phyloP scores from a whole-genome alignment of 2,888 invertebrate genomes.

The Trachelus iudaicus region DNA sequence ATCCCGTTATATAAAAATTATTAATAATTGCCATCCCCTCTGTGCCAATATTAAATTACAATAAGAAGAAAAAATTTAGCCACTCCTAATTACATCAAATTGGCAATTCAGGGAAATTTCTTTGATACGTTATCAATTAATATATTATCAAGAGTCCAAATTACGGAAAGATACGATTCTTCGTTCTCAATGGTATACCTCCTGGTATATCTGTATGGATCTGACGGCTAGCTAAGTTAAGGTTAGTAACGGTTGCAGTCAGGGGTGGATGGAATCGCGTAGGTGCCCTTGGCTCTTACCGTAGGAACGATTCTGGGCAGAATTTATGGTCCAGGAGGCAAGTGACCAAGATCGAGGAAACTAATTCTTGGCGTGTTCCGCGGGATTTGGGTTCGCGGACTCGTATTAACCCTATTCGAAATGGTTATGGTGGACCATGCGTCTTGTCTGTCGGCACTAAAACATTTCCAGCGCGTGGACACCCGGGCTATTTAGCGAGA shows the following conservation, averaged over 20 bases:
- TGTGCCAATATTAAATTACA: too few species aligned
- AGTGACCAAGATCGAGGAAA: slow-evolving; percentile 3
- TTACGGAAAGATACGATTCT: background rate
- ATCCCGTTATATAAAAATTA: too few species aligned
- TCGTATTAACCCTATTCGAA: slow-evolving; percentile 16
- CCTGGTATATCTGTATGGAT: background rate
- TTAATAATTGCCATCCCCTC: too few species aligned
- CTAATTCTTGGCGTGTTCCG: slow-evolving; percentile 7
- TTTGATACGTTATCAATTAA: background rate
- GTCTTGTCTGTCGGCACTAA: slow-evolving; percentile 6
- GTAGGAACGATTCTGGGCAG: background rate
- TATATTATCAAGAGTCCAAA: background rate
- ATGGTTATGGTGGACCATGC: slow-evolving; percentile 9
- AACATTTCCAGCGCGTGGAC: slow-evolving; percentile 8
- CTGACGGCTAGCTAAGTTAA: background rate
- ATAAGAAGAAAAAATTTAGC: too few species aligned
- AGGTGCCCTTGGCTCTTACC: background rate
- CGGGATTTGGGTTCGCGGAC: background rate
- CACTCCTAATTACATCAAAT: rapidly evolving
- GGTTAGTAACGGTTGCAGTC: background rate
- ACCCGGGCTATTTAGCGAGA: background rate
- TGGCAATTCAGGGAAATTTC: background rate
- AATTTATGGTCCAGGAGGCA: background rate
- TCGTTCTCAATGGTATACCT: background rate
- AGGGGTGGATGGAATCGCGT: background rate